Evolutionary conservation across 2,797 vertebrate genomes (phyloP).

Genomic region (Tapera naevia): DNA sequence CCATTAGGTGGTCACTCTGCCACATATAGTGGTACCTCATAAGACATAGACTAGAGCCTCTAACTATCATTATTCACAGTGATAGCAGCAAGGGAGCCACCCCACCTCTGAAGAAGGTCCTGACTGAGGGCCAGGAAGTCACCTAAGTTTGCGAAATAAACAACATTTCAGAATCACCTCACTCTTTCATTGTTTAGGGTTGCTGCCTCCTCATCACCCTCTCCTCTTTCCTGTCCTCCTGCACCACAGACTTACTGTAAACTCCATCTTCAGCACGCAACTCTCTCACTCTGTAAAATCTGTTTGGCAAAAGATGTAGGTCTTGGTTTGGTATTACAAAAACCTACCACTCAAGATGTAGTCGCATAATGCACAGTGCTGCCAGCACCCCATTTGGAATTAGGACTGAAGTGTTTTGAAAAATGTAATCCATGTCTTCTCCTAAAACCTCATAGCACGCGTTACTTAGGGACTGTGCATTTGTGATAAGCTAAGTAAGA

Average conservation of each 20-base stretch:
- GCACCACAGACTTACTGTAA: neutral
- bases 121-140: neutral
- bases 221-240: neutral
- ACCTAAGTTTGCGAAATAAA: neutral
- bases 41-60: neutral
- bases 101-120: neutral
- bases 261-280: neutral
- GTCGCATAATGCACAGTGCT: neutral
- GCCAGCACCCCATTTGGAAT: neutral
- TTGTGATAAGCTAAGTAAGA: neutral
- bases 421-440: neutral
- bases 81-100: neutral
- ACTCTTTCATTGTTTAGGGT: neutral
- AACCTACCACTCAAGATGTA: neutral
- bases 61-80: neutral
- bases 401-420: neutral
- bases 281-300: neutral
- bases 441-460: neutral
- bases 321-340: neutral
- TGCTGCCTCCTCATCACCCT: neutral
- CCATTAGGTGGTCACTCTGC: neutral
- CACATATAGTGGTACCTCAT: neutral
- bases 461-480: neutral
- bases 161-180: neutral
- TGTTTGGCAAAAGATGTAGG: neutral